phyloP scores from a whole-genome alignment of 2,797 vertebrate genomes.

The Rousettus madagascariensis region DNA sequence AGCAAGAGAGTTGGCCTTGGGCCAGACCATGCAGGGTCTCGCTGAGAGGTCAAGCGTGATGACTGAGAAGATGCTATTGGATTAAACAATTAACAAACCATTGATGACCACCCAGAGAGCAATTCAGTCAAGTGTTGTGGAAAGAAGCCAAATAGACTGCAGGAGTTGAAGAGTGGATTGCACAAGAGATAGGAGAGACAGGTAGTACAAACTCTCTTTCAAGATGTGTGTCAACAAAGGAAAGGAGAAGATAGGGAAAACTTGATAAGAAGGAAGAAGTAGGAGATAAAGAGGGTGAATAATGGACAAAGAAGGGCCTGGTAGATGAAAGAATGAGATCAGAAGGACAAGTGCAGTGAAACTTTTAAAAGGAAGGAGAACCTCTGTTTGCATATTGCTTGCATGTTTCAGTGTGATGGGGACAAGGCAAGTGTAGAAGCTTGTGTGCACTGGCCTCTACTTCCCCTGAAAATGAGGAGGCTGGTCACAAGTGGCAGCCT shows the following conservation, averaged over 20 bases:
- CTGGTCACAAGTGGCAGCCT: background rate
- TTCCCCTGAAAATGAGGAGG: background rate
- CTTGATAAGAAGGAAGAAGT: background rate
- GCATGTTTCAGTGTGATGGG: accelerated
- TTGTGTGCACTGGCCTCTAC: background rate
- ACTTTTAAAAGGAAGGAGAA: background rate
- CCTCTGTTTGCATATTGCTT: background rate
- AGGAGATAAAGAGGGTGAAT: background rate
- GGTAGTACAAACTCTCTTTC: background rate
- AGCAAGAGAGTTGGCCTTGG: background rate
- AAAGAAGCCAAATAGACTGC: slow-evolving; percentile 36
- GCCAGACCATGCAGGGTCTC: slow-evolving; percentile 1
- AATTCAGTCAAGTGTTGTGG: slow-evolving; percentile 13
- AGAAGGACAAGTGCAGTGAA: background rate
- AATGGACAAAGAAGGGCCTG: background rate
- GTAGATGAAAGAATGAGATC: background rate
- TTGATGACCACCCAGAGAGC: background rate
- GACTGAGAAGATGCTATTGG: slow-evolving; percentile 1
- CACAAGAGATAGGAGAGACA: background rate
- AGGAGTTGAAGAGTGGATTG: background rate
- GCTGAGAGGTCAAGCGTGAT: slow-evolving; percentile 25
- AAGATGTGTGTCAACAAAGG: background rate
- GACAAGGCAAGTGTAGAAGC: background rate
- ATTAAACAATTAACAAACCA: slow-evolving; percentile 40
- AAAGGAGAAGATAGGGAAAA: background rate